These are phyloP conservation scores for Chloromyia formosa DNA, from an alignment of 2,888 invertebrate species.

Conservation along the genomic window DNA sequence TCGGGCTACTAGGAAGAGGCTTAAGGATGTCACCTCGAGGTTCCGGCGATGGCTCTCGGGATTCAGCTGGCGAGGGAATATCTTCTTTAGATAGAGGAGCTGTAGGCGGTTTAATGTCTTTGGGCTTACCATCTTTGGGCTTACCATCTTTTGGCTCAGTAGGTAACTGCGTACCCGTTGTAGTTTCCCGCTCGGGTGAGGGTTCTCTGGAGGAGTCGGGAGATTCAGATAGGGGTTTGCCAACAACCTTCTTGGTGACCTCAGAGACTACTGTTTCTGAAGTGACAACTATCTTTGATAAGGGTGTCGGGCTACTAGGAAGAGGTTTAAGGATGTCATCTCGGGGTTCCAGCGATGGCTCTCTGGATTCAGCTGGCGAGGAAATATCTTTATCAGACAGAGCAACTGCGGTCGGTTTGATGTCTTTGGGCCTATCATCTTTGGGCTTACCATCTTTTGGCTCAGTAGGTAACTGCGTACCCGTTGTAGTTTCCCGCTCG, in stretches of 20 bases:
- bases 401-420: too few relatives aligned
- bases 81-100: background rate
- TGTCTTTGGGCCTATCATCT: too few relatives aligned
- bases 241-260: background rate
- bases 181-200: background rate
- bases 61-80: background rate
- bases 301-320: too few relatives aligned
- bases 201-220: background rate
- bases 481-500: too few relatives aligned
- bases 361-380: background rate
- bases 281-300: too few relatives aligned
- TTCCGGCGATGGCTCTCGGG: background rate
- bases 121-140: background rate
- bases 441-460: too few relatives aligned
- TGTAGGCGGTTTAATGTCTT: too few relatives aligned
- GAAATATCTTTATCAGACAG: background rate
- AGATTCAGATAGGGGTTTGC: background rate
- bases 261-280: too few relatives aligned
- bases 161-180: background rate
- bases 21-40: too few relatives aligned
- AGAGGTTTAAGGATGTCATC: too few relatives aligned
- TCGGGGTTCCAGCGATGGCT: background rate
- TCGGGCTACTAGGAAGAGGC: too few relatives aligned
- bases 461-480: too few relatives aligned
- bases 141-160: background rate